Evolutionary conservation across 2,888 invertebrate species (phyloP).

Genomic region (Catocala nupta): DNA sequence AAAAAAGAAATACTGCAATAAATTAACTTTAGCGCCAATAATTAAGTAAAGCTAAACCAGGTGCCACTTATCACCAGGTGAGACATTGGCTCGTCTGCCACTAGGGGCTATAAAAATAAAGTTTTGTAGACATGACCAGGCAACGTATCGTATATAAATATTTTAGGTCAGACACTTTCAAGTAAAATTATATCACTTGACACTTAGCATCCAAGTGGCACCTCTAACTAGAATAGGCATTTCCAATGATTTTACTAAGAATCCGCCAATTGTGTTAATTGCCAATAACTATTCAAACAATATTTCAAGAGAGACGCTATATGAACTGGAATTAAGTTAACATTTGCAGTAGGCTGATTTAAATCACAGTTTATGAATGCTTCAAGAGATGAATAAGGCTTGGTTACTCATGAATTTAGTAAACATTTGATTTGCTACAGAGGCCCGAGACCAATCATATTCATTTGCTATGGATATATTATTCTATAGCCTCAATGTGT

Average conservation of each 20-base stretch:
- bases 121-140: too few relatives aligned
- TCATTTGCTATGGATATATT: constrained; percentile 54
- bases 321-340: not conserved
- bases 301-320: not conserved
- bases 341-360: constrained; percentile 12
- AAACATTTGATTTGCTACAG: constrained; percentile 67
- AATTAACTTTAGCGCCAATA: too few relatives aligned
- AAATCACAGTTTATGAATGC: constrained; percentile 25
- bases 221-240: constrained; percentile 12
- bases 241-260: constrained; percentile 8
- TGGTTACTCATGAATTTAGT: constrained; percentile 63
- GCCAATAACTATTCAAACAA: not conserved
- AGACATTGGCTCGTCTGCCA: too few relatives aligned
- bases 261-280: constrained; percentile 18
- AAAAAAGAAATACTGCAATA: too few relatives aligned
- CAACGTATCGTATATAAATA: too few relatives aligned
- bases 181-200: not conserved
- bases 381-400: constrained; percentile 57
- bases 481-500: constrained; percentile 5
- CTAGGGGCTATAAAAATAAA: too few relatives aligned
- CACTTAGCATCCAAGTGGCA: not conserved
- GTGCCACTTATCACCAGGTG: too few relatives aligned
- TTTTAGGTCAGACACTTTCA: not conserved
- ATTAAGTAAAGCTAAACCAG: too few relatives aligned
- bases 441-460: constrained; percentile 59